These are phyloP conservation scores for Lomographa bimaculata DNA, from an alignment of 2,888 invertebrate genomes.

Conservation along the genomic window DNA sequence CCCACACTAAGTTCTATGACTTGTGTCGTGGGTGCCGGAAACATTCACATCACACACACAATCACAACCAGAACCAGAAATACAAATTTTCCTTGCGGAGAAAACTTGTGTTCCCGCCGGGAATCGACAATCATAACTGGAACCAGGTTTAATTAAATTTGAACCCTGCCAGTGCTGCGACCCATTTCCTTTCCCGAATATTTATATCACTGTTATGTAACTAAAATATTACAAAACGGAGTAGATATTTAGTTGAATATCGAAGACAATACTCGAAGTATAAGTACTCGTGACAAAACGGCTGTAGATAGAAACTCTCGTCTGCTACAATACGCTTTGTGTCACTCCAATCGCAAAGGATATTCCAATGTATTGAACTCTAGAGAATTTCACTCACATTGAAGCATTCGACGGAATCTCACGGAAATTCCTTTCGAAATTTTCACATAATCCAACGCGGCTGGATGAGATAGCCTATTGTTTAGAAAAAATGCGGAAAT, in stretches of 20 bases:
- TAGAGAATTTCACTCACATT: conserved; percentile 67
- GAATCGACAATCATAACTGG: not conserved
- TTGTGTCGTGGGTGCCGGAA: no score
- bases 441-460: conserved; percentile 57
- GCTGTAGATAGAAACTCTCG: conserved; percentile 60
- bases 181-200: conserved; percentile 22
- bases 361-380: conserved; percentile 75
- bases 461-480: conserved; percentile 47
- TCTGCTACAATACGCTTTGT: conserved; percentile 75
- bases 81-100: no score
- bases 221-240: conserved; percentile 29
- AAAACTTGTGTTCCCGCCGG: no score
- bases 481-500: conserved; percentile 55
- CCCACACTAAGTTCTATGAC: no score
- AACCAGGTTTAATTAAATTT: conserved; percentile 20
- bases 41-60: no score
- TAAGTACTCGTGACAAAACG: conserved; percentile 61
- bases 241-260: conserved; percentile 28
- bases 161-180: conserved; percentile 11
- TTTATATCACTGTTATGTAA: conserved; percentile 16
- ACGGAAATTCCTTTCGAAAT: conserved; percentile 54
- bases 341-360: conserved; percentile 75
- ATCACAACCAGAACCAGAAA: no score
- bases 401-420: conserved; percentile 52
- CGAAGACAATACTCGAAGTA: conserved; percentile 59